Percentiles rank a stretch among this genome's conserved stretches.
phyloP scores from a whole-genome alignment of 2,113 vertebrate species.

The Carassius auratus region DNA sequence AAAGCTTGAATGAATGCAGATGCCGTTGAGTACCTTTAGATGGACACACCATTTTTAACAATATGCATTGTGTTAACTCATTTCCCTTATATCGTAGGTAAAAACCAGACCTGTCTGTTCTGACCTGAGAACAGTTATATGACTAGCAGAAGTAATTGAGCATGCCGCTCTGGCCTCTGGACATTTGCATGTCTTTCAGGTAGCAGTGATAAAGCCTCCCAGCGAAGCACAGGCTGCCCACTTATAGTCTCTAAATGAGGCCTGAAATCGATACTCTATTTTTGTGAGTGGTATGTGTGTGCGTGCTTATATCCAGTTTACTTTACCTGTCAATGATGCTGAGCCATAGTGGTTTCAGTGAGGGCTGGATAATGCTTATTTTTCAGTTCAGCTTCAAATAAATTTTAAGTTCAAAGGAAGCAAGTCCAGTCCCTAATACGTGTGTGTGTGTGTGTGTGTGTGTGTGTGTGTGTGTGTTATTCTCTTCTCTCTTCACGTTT shows the following conservation, averaged over 20 bases:
- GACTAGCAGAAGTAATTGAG: constrained; percentile 64
- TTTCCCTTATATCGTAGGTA: constrained; percentile 40
- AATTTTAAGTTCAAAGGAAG: neutral
- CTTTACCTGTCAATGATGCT: neutral
- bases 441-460: too few species aligned
- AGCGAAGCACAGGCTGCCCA: constrained; percentile 21
- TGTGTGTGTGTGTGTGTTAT: neutral
- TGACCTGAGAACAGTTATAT: constrained; percentile 66
- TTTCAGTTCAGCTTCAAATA: neutral
- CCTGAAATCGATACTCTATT: constrained; percentile 22
- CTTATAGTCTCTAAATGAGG: constrained; percentile 21
- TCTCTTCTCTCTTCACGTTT: neutral
- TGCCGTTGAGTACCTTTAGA: neutral
- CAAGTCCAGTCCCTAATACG: neutral
- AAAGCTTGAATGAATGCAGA: neutral
- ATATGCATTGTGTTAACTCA: neutral
- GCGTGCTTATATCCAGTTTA: neutral
- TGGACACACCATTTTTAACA: neutral
- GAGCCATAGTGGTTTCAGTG: neutral
- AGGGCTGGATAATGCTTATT: neutral
- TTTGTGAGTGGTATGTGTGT: constrained; percentile 12
- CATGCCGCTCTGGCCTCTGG: constrained; percentile 55
- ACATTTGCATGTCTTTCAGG: constrained; percentile 62
- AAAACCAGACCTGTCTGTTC: constrained; percentile 50
- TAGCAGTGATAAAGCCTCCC: constrained; percentile 39